phyloP scores from a whole-genome alignment of 2,888 invertebrate genomes.

The Linyphia triangularis region DNA sequence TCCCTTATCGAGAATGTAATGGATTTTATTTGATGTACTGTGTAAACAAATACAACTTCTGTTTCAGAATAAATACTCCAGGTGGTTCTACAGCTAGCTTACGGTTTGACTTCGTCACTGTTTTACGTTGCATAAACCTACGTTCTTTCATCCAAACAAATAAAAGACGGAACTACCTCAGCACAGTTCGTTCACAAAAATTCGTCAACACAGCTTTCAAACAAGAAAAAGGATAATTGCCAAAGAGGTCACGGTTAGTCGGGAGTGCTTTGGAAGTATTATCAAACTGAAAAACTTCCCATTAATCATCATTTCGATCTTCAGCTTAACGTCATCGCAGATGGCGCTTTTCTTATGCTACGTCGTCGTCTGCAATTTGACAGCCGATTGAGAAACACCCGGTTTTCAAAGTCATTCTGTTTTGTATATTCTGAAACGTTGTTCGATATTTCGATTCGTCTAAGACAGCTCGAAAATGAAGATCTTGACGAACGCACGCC shows the following conservation, averaged over 20 bases:
- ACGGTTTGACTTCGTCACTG: no score
- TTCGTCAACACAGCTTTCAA: background rate
- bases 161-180: background rate
- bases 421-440: background rate
- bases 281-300: background rate
- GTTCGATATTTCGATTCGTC: background rate
- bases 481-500: background rate
- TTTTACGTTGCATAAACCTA: background rate
- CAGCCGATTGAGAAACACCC: background rate
- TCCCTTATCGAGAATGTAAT: no score
- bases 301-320: background rate
- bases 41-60: no score
- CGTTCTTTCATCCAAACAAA: background rate
- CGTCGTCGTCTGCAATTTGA: background rate
- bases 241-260: background rate
- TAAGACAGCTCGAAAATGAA: constrained; percentile 6
- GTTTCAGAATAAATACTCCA: no score
- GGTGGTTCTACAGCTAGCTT: background rate
- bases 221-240: background rate
- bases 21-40: no score
- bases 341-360: constrained; percentile 23
- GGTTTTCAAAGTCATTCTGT: background rate
- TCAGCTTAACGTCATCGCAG: constrained; percentile 14
- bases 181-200: no score
- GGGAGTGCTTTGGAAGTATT: background rate